These are phyloP conservation scores for Hexactinellida sp. DNA, from an alignment of 37 sponge, comb jelly and placozoan species.

Conservation along the genomic window DNA sequence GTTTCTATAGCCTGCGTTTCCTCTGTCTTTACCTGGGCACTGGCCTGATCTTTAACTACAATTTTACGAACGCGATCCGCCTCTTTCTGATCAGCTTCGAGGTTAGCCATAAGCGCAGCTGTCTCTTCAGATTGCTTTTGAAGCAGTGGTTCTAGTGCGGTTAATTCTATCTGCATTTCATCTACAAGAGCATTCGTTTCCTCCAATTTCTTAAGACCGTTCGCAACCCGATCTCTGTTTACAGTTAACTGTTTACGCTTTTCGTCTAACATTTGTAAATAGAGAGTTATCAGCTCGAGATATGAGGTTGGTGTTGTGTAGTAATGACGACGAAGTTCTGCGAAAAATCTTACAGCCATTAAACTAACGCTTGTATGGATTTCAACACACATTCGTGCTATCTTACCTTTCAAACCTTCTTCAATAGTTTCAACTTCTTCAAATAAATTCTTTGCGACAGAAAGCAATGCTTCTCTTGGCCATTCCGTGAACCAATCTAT, in stretches of 20 bases:
- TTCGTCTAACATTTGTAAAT: constrained; percentile 81
- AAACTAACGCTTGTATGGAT: constrained; percentile 82
- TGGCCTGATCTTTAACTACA: constrained; percentile 81
- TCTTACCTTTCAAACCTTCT: constrained; percentile 67
- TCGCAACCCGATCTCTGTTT: constrained; percentile 73
- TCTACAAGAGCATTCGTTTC: constrained; percentile 94
- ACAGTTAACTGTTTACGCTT: constrained; percentile 69
- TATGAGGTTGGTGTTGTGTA: constrained; percentile 99
- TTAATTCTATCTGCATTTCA: constrained; percentile 87
- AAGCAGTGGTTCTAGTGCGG: constrained; percentile 79
- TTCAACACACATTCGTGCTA: constrained; percentile 82
- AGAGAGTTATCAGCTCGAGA: constrained; percentile 94
- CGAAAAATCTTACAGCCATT: constrained; percentile 85
- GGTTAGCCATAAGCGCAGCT: constrained; percentile 66
- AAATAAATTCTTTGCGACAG: constrained; percentile 89
- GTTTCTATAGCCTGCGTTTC: constrained; percentile 85
- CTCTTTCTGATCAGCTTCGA: constrained; percentile 81
- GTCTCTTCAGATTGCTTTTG: constrained; percentile 74
- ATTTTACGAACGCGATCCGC: constrained; percentile 68
- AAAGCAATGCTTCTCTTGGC: constrained; percentile 91
- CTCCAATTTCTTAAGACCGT: constrained; percentile 84
- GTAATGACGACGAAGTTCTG: constrained; percentile 77
- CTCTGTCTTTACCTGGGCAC: constrained; percentile 81
- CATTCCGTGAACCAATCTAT: constrained; percentile 99
- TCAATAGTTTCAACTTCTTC: constrained; percentile 76